Percentiles rank a stretch among this genome's conserved stretches.
Evolutionary conservation across 2,888 invertebrate genomes (phyloP).

Genomic region (Saturnia pavonia): DNA sequence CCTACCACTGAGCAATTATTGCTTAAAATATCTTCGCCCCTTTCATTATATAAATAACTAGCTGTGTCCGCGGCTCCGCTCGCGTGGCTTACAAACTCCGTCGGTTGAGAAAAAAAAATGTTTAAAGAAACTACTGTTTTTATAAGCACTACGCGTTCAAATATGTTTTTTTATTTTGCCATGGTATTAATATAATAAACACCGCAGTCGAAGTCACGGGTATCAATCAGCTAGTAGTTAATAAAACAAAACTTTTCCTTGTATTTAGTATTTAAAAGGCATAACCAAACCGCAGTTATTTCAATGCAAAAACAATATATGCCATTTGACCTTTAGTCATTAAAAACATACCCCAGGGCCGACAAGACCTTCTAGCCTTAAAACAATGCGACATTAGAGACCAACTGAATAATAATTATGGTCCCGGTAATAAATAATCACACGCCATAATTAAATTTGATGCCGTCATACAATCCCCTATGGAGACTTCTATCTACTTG

Average conservation of each 20-base stretch:
- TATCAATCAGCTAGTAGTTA: too few relatives aligned
- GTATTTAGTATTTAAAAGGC: not conserved
- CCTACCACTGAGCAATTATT: too few relatives aligned
- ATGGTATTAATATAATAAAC: too few relatives aligned
- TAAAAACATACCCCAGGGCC: constrained; percentile 28
- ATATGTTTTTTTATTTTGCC: too few relatives aligned
- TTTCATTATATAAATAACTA: too few relatives aligned
- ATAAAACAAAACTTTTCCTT: not conserved
- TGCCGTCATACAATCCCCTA: constrained; percentile 6
- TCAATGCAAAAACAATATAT: not conserved
- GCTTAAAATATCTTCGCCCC: too few relatives aligned
- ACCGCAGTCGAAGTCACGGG: too few relatives aligned
- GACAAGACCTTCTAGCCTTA: constrained; percentile 26
- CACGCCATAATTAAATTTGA: constrained; percentile 28
- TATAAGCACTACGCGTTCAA: too few relatives aligned
- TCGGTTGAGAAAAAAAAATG: too few relatives aligned
- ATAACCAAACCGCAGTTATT: not conserved
- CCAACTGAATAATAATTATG: constrained; percentile 34
- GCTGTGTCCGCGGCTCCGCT: too few relatives aligned
- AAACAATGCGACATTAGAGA: constrained; percentile 33
- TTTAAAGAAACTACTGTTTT: too few relatives aligned
- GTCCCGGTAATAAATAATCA: constrained; percentile 36
- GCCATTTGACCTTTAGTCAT: constrained; percentile 19
- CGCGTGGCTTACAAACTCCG: too few relatives aligned
- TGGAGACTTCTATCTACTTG: not conserved